Evolutionary conservation across 2,113 vertebrate genomes (phyloP), one percentile per base, ranked within the genome.

Genomic region (Leptocoma aspasia): DNA sequence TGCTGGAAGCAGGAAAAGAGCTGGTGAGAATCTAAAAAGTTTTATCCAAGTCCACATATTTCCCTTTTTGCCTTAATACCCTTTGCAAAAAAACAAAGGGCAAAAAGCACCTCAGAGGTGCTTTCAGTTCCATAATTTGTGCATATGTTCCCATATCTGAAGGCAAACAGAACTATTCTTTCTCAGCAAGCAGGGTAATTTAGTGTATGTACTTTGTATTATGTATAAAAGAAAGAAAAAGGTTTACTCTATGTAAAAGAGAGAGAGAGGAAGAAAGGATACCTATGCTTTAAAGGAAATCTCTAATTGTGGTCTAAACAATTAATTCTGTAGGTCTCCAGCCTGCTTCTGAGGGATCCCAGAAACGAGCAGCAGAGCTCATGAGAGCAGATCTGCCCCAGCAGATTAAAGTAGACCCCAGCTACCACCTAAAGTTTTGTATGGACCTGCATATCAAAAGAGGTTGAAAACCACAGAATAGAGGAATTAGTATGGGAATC

Each of bases 1-100:
- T 86, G 61, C 44, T 96, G 89, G 82, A 92, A 94, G 91, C 87
- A 92, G 91, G 89, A 96, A 97, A 75, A 89, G 90, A 92, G 33
- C 79, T 91, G 80, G 52, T 95, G 87, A 89, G 94, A 95, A 91
- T 89, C 82, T 95, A 45, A 88, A 76, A 95, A 26, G 19, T 95
- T 96, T 94, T 92, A 93, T 94, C 82, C 10, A 0, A 94, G 47
- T 73, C 75, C 37, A 53, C 88, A 37, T 85, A 57, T 89, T 95
- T 93, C 37, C 68, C 82, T 90, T 85, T 63, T 89, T 88, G 77
- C 89, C 53, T 92, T 70, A 80, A 70, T 80, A 33, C 15, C 35
- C 64, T 75, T 84, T 59, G 22, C 39, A 59, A 56, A 88, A 82
- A 71, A 44, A 33, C 33, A 65, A 70, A 86, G 24, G 31, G 26